A percentile compares a stretch with the other conserved stretches of the same genome.
Evolutionary conservation across 2,888 invertebrate genomes (phyloP).

Genomic region (Drosophila paramelanica): DNA sequence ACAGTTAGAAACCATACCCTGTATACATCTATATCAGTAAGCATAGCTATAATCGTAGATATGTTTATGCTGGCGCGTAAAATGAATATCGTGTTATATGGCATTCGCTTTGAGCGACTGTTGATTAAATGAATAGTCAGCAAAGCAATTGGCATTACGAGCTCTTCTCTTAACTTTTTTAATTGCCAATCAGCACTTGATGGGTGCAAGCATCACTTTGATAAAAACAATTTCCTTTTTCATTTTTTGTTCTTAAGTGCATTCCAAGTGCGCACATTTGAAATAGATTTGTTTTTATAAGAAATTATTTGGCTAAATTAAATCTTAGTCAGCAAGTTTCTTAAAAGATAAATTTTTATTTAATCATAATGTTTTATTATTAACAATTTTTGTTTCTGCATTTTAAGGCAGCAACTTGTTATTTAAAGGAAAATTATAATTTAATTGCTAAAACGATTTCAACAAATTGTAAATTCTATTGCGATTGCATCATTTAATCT

Average conservation of each 20-base stretch:
- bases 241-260: background rate
- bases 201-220: conserved; percentile 1
- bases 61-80: conserved; percentile 49
- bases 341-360: no score
- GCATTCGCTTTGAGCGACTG: conserved; percentile 2
- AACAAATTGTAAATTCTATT: background rate
- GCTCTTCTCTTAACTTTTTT: background rate
- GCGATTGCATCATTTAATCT: background rate
- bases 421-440: no score
- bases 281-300: no score
- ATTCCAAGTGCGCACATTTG: background rate
- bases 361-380: no score
- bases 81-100: conserved; percentile 48
- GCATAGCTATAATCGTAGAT: conserved; percentile 33
- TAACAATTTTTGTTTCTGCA: background rate
- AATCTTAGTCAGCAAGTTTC: no score
- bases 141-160: conserved; percentile 12
- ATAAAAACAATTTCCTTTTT: background rate
- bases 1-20: conserved; percentile 11
- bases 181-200: conserved; percentile 17
- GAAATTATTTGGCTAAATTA: background rate
- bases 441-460: background rate
- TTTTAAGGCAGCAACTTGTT: no score
- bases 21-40: conserved; percentile 23
- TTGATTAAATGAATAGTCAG: conserved; percentile 16